These are phyloP conservation scores for Drosophila paracracens DNA, from an alignment of 2,888 invertebrate species.

Conservation along the genomic window DNA sequence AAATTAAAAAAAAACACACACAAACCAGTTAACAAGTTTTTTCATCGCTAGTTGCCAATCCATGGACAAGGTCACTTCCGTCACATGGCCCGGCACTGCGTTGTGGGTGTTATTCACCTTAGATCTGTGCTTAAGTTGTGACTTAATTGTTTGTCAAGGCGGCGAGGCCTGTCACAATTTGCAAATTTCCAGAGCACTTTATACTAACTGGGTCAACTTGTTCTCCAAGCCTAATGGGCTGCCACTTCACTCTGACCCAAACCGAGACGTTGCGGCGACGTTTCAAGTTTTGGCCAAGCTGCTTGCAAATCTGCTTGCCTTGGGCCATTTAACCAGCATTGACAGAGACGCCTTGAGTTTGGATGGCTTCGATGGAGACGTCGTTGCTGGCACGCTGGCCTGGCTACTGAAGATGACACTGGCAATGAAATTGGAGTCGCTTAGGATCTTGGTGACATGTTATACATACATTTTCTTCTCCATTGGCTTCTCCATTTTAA, in stretches of 20 bases:
- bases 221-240: slow-evolving; percentile 53
- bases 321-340: slow-evolving; percentile 59
- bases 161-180: slow-evolving; percentile 60
- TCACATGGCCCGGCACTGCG: slow-evolving; percentile 44
- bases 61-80: slow-evolving; percentile 80
- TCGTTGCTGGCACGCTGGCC: slow-evolving; percentile 1
- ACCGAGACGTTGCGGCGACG: slow-evolving; percentile 39
- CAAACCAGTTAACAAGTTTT: slow-evolving; percentile 52
- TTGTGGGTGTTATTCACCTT: slow-evolving; percentile 78
- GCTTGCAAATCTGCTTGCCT: slow-evolving; percentile 57
- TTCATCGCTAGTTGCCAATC: slow-evolving; percentile 38
- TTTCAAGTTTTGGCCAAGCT: slow-evolving; percentile 57
- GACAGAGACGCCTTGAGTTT: slow-evolving; percentile 49
- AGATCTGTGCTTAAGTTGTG: slow-evolving; percentile 33
- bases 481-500: slow-evolving; percentile 29
- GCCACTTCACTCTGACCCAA: slow-evolving; percentile 50
- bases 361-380: slow-evolving; percentile 18
- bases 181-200: slow-evolving; percentile 34
- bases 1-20: neutral
- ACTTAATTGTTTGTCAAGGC: slow-evolving; percentile 76
- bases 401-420: slow-evolving; percentile 42
- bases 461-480: slow-evolving; percentile 9
- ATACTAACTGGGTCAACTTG: slow-evolving; percentile 65
- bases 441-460: slow-evolving; percentile 46
- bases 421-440: slow-evolving; percentile 45